phyloP scores from a whole-genome alignment of 2,113 vertebrate species.

The Panthera leo region DNA sequence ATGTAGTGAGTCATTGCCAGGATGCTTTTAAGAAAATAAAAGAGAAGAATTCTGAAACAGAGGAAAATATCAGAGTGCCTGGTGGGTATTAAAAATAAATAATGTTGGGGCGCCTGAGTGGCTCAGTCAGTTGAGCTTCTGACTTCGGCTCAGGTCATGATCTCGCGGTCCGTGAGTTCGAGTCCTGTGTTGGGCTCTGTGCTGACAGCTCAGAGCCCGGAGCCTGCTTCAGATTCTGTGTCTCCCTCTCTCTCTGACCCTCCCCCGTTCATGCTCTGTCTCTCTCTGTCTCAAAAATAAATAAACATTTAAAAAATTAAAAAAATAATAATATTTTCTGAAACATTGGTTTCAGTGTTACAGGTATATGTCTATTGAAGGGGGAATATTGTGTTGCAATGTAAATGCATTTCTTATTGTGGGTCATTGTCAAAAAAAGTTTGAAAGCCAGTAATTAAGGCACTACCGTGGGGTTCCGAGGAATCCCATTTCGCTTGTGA shows the following conservation, averaged over 20 bases:
- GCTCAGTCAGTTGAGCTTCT: too few species aligned
- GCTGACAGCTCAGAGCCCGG: too few species aligned
- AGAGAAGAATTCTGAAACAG: background rate
- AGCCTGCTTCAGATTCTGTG: too few species aligned
- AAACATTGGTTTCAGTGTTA: background rate
- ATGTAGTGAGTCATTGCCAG: background rate
- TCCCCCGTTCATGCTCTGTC: too few species aligned
- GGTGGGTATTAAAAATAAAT: background rate
- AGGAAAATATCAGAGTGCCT: background rate
- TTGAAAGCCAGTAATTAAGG: background rate
- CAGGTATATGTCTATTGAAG: background rate
- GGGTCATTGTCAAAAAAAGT: background rate
- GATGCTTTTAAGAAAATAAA: constrained; percentile 26
- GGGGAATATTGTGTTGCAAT: background rate
- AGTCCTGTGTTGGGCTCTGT: too few species aligned
- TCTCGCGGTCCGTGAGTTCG: too few species aligned
- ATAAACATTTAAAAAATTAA: too few species aligned
- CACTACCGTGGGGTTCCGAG: background rate
- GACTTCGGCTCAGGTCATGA: too few species aligned
- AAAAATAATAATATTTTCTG: background rate
- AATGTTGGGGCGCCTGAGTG: background rate
- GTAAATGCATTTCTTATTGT: background rate
- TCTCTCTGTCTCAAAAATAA: too few species aligned
- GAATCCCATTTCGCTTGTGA: background rate
- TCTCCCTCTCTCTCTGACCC: too few species aligned